Base-by-base conservation (phyloP, 2,888 invertebrate genomes). In the Tetrapedia diversipes region DNA sequence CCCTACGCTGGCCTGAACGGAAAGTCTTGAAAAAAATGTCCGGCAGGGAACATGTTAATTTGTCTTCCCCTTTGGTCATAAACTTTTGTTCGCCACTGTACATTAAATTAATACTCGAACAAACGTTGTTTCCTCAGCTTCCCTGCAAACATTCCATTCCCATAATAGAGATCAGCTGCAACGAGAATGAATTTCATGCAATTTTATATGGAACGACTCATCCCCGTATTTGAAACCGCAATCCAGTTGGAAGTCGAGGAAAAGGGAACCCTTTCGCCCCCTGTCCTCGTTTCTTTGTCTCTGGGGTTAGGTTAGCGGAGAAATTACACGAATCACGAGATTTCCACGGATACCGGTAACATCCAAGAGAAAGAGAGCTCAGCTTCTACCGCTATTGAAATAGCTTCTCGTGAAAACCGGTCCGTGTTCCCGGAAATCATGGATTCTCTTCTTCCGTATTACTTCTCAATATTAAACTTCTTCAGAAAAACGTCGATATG, bases 301-400 rank as follows among this genome's bases (percentile, higher is more conserved):
- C 22, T 19, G 29, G 32, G 47, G 39, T 29, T 51, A 56, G 37
- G 34, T 63, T 63, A 47, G 22, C 63, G 11, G n/a, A 49, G 71
- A 71, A 71, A 65, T 57, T 59, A 51, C 64, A 59, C 51, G 65
- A 65, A 65, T 53, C 39, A 16, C 41, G 41, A 53, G 41, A 41
- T 32, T 59, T 63, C 63, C 39, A 51, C 19, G 64, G 53, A 59
- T 39, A 47, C 32, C 45, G 37, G 53, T 14, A 16, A 51, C 29
- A 54, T 56, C 47, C 49, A 11, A 49, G 19, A 45, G 16, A 27
- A 1, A 32, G 16, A 27, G 2, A 32, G 39, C 27, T 3, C 16
- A 2, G 14, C 34, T 47, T 11, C 32, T n/a, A 10, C 14, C 45
- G n/a, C 27, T 59, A 59, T 59, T 53, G 34, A 41, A 49, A 43